phyloP scores from a whole-genome alignment of 2,113 vertebrate species.

The Hylia prasina region DNA sequence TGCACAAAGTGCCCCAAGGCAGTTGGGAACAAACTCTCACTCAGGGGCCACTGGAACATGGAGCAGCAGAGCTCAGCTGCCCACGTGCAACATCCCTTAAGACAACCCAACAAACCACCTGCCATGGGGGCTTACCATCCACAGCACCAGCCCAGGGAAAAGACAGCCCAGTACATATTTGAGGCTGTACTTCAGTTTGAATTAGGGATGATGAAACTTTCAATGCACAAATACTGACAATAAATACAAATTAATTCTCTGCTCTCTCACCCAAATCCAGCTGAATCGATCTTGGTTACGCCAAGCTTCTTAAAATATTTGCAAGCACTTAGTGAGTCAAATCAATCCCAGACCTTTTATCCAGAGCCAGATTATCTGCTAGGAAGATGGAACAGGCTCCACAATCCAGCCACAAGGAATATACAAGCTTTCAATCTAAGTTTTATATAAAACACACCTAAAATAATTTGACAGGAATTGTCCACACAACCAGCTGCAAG shows the following conservation, averaged over 20 bases:
- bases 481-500: neutral
- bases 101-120: neutral
- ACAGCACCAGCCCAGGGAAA: neutral
- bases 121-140: neutral
- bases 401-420: neutral
- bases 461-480: neutral
- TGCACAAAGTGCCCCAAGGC: neutral
- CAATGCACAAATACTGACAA: neutral
- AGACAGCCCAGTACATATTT: neutral
- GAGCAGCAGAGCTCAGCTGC: neutral
- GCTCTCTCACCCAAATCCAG: neutral
- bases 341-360: neutral
- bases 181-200: neutral
- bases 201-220: neutral
- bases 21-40: neutral
- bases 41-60: rapidly evolving
- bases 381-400: neutral
- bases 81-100: neutral
- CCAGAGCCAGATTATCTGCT: neutral
- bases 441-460: neutral
- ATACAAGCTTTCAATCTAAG: neutral
- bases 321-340: neutral
- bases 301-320: neutral
- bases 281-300: neutral
- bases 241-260: neutral